Evolutionary conservation across 2,888 invertebrate species (phyloP).

Genomic region (Clostera curtula): DNA sequence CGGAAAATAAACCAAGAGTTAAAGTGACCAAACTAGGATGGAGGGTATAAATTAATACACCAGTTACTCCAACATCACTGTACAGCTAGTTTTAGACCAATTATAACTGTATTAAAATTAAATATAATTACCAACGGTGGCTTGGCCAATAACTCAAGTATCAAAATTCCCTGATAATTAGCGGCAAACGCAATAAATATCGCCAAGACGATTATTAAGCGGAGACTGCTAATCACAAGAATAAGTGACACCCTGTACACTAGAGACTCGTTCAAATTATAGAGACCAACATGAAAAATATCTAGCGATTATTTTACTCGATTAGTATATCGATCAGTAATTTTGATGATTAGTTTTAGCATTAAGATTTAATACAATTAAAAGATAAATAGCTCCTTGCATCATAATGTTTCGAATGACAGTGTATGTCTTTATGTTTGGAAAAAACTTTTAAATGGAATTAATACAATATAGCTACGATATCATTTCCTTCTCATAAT

Average conservation of each 20-base stretch:
- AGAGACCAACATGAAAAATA: too few species aligned
- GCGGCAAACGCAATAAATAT: slow-evolving; percentile 64
- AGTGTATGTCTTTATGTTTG: too few species aligned
- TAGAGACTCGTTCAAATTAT: slow-evolving; percentile 30
- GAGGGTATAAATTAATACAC: slow-evolving; percentile 5
- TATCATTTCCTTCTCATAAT: too few species aligned
- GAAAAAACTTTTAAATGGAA: too few species aligned
- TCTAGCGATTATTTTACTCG: too few species aligned
- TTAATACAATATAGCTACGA: too few species aligned
- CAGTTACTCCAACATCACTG: slow-evolving; percentile 6
- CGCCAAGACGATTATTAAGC: slow-evolving; percentile 61
- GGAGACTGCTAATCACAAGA: slow-evolving; percentile 60
- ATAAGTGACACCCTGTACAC: slow-evolving; percentile 36
- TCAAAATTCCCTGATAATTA: slow-evolving; percentile 72
- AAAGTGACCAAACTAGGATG: too few species aligned
- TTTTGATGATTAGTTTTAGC: neutral
- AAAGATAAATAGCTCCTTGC: too few species aligned
- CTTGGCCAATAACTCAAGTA: slow-evolving; percentile 66
- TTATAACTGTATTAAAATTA: slow-evolving; percentile 37
- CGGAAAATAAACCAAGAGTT: too few species aligned
- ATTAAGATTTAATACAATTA: slow-evolving; percentile 1
- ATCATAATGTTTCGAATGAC: too few species aligned
- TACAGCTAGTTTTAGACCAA: slow-evolving; percentile 14
- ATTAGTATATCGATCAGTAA: neutral
- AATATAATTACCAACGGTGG: slow-evolving; percentile 39